Percentiles rank a stretch among this genome's conserved stretches.
Evolutionary conservation across 2,888 invertebrate genomes (phyloP).

Genomic region (Calameuta idolon): DNA sequence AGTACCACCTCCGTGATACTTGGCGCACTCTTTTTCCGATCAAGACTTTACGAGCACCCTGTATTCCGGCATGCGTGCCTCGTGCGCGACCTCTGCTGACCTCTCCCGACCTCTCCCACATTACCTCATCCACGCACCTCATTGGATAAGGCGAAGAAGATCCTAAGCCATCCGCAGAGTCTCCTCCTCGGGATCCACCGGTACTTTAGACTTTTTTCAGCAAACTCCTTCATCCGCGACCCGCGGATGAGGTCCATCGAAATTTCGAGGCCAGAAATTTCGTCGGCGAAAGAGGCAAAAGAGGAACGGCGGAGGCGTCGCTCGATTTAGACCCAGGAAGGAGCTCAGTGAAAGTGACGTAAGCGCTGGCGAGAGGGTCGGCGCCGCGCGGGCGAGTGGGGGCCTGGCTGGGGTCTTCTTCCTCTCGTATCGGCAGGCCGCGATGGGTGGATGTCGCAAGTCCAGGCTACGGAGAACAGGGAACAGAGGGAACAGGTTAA

Average conservation of each 20-base stretch:
- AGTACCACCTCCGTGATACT: neutral
- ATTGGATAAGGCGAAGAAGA: constrained; percentile 19
- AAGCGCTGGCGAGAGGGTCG: constrained; percentile 10
- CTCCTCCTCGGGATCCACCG: neutral
- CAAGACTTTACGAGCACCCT: constrained; percentile 55
- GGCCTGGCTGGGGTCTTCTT: neutral
- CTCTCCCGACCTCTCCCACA: constrained; percentile 55
- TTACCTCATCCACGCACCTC: constrained; percentile 53
- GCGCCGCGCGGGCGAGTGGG: neutral
- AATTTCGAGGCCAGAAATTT: neutral
- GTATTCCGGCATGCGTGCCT: constrained; percentile 54
- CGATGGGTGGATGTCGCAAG: neutral
- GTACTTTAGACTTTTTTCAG: neutral
- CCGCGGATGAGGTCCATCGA: neutral
- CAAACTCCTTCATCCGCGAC: neutral
- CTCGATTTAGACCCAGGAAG: neutral
- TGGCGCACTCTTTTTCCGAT: constrained; percentile 35
- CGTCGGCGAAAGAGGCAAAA: neutral
- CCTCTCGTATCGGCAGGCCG: neutral
- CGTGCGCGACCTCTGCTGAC: constrained; percentile 49
- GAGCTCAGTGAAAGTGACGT: constrained; percentile 31
- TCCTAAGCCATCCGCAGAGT: neutral
- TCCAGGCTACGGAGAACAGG: neutral
- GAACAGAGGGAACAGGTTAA: constrained; percentile 8
- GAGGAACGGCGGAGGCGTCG: neutral